Conservation (phyloP, 2,797 vertebrate genomes). For the Argya squamiceps region DNA sequence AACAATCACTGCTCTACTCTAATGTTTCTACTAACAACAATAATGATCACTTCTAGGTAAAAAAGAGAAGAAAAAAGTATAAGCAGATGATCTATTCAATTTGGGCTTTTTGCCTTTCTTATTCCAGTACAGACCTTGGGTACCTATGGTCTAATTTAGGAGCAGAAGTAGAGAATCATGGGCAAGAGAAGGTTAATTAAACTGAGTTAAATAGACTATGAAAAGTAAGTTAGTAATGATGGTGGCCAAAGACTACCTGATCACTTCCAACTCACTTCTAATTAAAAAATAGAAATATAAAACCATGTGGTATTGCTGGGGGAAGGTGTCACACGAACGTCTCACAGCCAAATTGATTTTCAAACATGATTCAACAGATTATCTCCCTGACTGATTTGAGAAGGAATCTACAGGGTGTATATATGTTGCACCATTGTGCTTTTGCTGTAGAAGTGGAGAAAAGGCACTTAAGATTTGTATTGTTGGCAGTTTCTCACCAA, state of each 20-base stretch:
- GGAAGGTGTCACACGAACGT: not conserved
- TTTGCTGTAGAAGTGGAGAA: not conserved
- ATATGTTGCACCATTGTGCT: not conserved
- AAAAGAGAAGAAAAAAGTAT: not conserved
- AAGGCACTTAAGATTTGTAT: not conserved
- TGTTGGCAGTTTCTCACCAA: not conserved
- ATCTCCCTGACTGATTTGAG: not conserved
- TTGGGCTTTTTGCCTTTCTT: not conserved
- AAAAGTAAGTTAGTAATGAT: not conserved
- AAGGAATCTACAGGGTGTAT: not conserved
- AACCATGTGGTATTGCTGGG: not conserved
- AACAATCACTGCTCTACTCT: not conserved
- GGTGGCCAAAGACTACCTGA: not conserved
- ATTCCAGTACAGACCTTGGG: not conserved
- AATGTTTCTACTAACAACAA: not conserved
- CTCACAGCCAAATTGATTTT: not conserved
- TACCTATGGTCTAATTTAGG: not conserved
- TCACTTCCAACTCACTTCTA: not conserved
- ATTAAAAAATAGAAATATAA: not conserved
- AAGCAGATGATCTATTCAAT: not conserved
- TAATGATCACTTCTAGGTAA: not conserved
- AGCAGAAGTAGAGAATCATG: not conserved
- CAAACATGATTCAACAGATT: not conserved
- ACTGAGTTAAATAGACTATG: not conserved
- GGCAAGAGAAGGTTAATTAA: not conserved